phyloP scores from a whole-genome alignment of 1,140 invertebrate species.

The Ceratitis capitata region DNA sequence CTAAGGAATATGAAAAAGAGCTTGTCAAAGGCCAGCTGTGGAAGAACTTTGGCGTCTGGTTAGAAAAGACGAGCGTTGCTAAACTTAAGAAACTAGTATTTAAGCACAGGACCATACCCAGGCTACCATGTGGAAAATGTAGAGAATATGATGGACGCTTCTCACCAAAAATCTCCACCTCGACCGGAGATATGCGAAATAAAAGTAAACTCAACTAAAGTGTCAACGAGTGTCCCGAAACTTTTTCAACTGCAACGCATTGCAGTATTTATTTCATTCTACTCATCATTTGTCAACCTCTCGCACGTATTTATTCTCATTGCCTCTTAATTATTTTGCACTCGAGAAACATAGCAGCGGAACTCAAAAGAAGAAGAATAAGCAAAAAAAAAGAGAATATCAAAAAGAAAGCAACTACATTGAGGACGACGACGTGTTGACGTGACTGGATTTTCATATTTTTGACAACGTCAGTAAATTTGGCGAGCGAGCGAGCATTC shows the following conservation, averaged over 20 bases:
- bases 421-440: slow-evolving; percentile 20
- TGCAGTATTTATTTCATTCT: neutral
- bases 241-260: neutral
- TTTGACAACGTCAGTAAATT: slow-evolving; percentile 15
- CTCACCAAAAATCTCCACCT: neutral
- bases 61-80: too few relatives aligned
- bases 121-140: too few relatives aligned
- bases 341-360: neutral
- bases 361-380: neutral
- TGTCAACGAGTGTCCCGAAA: neutral
- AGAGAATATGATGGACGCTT: too few relatives aligned
- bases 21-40: too few relatives aligned
- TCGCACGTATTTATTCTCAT: neutral
- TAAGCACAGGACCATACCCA: too few relatives aligned
- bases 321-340: slow-evolving; percentile 24
- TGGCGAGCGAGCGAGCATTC: neutral
- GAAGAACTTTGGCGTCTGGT: too few relatives aligned
- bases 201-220: neutral
- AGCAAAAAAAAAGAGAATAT: neutral
- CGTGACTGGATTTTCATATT: slow-evolving; percentile 33
- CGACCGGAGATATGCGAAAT: neutral
- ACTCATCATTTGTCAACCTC: neutral
- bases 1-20: too few relatives aligned
- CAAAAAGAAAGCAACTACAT: neutral
- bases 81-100: too few relatives aligned